Conservation (phyloP, 2,888 invertebrate genomes). For the Melanostoma scalare region DNA sequence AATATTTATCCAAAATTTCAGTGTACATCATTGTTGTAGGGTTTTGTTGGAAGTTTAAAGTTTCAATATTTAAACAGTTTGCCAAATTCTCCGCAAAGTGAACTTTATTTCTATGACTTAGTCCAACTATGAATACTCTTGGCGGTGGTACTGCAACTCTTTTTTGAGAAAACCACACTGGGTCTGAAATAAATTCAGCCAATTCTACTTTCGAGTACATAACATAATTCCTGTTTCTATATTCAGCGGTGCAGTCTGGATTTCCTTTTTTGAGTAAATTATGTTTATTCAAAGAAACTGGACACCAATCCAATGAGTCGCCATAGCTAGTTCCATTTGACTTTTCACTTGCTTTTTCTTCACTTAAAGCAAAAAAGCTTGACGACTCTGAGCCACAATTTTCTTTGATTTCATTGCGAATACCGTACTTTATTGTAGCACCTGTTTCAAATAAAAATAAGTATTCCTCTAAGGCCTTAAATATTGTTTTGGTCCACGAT, state of each 20-base stretch:
- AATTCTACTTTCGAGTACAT: slow-evolving; percentile 83
- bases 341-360: slow-evolving; percentile 1
- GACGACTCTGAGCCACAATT: neutral
- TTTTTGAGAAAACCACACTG: slow-evolving; percentile 83
- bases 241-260: slow-evolving; percentile 83
- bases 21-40: slow-evolving; percentile 6
- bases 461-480: slow-evolving; percentile 13
- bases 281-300: slow-evolving; percentile 84
- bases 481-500: slow-evolving; percentile 29
- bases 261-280: slow-evolving; percentile 86
- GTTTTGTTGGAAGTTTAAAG: slow-evolving; percentile 9
- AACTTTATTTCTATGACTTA: slow-evolving; percentile 84
- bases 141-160: slow-evolving; percentile 83
- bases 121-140: slow-evolving; percentile 85
- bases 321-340: slow-evolving; percentile 78
- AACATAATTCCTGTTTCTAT: slow-evolving; percentile 83
- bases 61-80: slow-evolving; percentile 82
- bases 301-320: slow-evolving; percentile 85
- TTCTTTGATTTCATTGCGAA: slow-evolving; percentile 8
- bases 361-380: neutral
- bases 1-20: neutral
- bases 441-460: slow-evolving; percentile 13
- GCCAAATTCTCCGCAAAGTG: slow-evolving; percentile 83
- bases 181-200: slow-evolving; percentile 83
- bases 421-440: neutral